phyloP scores from a whole-genome alignment of 2,888 invertebrate genomes.

The Volucella bombylans region DNA sequence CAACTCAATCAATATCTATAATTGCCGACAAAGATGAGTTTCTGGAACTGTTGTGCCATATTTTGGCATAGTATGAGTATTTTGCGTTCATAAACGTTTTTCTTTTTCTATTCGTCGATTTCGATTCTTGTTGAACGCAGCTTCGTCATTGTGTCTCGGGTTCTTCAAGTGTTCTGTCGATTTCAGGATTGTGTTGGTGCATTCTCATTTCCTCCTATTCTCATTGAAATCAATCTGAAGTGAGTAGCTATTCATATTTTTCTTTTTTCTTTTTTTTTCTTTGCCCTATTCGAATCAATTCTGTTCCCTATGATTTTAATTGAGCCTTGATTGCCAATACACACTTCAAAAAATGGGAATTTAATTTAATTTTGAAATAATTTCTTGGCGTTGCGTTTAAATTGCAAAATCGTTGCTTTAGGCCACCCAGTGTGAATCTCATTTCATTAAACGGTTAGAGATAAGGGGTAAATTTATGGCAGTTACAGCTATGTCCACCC shows the following conservation, averaged over 20 bases:
- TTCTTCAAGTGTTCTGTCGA: constrained; percentile 58
- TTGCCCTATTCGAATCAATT: constrained; percentile 33
- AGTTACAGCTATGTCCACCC: not conserved
- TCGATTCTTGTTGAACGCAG: constrained; percentile 12
- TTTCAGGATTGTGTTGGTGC: constrained; percentile 53
- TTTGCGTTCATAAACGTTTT: not conserved
- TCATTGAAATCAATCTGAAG: constrained; percentile 64
- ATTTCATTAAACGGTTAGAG: constrained; percentile 25
- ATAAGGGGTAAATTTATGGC: constrained; percentile 7
- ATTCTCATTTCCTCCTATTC: constrained; percentile 22
- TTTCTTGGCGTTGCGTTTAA: constrained; percentile 38
- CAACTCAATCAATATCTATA: constrained; percentile 20
- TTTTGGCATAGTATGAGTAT: not conserved
- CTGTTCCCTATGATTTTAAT: constrained; percentile 61
- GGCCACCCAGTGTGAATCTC: constrained; percentile 21
- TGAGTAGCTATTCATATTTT: constrained; percentile 48
- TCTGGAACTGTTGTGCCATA: not conserved
- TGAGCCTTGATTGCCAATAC: constrained; percentile 68
- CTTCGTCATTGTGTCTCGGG: constrained; percentile 19
- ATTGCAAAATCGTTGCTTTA: constrained; percentile 38
- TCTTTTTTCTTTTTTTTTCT: not conserved
- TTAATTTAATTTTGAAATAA: constrained; percentile 51
- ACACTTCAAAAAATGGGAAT: constrained; percentile 31
- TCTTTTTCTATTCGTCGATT: constrained; percentile 3
- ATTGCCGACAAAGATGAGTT: constrained; percentile 5